Evolutionary conservation across 2,797 vertebrate genomes (phyloP).

Genomic region (Gambusia yucatana): DNA sequence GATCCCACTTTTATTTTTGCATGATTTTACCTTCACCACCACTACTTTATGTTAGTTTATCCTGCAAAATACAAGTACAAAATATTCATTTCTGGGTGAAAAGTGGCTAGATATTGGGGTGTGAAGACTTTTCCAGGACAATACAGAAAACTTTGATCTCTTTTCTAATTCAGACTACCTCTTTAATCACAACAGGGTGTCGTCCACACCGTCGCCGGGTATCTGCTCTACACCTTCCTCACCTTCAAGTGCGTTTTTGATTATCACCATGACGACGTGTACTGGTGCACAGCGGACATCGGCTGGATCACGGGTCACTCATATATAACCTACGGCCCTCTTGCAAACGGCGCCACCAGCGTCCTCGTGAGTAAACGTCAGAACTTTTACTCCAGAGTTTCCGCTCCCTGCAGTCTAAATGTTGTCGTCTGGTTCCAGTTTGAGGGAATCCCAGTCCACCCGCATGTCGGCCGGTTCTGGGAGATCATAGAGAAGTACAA

Average conservation of each 20-base stretch:
- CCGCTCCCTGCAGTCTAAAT: not conserved
- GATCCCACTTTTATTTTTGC: not conserved
- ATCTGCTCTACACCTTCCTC: constrained; percentile 83
- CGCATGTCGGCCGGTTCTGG: constrained; percentile 82
- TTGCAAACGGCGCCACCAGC: constrained; percentile 82
- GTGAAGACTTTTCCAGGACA: not conserved
- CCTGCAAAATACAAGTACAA: not conserved
- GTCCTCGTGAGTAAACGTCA: constrained; percentile 72
- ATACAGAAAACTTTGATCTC: not conserved
- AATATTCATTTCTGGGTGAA: not conserved
- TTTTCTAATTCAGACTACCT: not conserved
- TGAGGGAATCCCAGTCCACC: constrained; percentile 81
- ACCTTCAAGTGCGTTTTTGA: constrained; percentile 85
- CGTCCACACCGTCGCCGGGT: constrained; percentile 82
- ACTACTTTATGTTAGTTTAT: not conserved
- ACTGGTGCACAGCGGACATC: constrained; percentile 87
- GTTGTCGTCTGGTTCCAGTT: constrained; percentile 65
- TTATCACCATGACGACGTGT: constrained; percentile 80
- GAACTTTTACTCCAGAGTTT: not conserved
- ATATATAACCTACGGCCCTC: constrained; percentile 83
- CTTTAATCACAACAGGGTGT: constrained; percentile 73
- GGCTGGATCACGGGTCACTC: constrained; percentile 88
- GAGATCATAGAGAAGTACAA: constrained; percentile 84
- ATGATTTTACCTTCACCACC: not conserved
- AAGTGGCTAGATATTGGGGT: not conserved